Conservation (phyloP, 2,888 invertebrate species). For the Hirtodrosophila duncani region DNA sequence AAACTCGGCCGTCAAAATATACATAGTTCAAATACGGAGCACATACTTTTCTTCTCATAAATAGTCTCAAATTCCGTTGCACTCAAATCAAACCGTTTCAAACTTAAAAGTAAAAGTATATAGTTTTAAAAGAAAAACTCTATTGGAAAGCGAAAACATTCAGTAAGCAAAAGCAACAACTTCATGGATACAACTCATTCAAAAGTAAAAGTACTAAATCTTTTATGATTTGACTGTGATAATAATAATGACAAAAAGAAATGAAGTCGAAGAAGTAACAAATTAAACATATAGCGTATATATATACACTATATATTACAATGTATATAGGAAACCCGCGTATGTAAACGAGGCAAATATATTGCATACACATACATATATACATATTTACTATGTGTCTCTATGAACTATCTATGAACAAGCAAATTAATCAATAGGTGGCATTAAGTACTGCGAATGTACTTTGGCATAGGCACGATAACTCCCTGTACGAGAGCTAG, state of each 20-base stretch:
- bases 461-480: constrained; percentile 4
- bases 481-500: constrained; percentile 35
- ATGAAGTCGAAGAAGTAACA: constrained; percentile 23
- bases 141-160: constrained; percentile 48
- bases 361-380: too few relatives aligned
- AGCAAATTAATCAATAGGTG: constrained; percentile 7
- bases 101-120: too few relatives aligned
- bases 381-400: too few relatives aligned
- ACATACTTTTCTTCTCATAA: constrained; percentile 27
- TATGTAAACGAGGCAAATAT: constrained; percentile 29
- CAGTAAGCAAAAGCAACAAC: constrained; percentile 38
- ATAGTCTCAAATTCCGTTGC: constrained; percentile 23
- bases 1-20: neutral
- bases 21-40: constrained; percentile 8
- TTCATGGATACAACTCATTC: constrained; percentile 72
- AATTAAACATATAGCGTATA: constrained; percentile 51
- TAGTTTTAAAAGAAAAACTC: too few relatives aligned
- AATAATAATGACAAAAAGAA: constrained; percentile 73
- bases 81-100: too few relatives aligned
- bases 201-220: constrained; percentile 76
- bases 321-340: constrained; percentile 1
- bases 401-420: too few relatives aligned
- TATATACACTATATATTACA: constrained; percentile 59
- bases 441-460: constrained; percentile 9
- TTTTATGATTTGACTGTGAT: constrained; percentile 79